Evolutionary conservation across 1,140 invertebrate genomes (phyloP).

Genomic region (Eufriesea mexicana): DNA sequence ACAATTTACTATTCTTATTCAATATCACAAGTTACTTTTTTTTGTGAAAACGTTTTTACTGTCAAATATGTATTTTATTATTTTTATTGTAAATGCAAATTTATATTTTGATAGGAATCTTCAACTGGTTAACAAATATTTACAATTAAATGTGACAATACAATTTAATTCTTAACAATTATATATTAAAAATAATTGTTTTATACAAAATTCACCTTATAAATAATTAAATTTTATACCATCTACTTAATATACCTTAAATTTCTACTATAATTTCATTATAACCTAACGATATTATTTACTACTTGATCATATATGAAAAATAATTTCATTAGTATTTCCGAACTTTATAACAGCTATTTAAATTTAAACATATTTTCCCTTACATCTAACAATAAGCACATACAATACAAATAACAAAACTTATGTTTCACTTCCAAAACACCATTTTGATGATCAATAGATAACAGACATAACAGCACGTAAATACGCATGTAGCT

Average conservation of each 20-base stretch:
- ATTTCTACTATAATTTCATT: background rate
- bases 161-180: background rate
- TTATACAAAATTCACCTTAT: background rate
- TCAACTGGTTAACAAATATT: background rate
- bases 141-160: background rate
- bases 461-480: background rate
- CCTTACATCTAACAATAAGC: background rate
- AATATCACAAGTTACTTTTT: no score
- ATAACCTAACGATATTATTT: constrained; percentile 12
- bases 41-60: background rate
- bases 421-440: background rate
- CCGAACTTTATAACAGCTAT: background rate
- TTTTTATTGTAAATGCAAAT: background rate
- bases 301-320: background rate
- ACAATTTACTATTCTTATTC: background rate
- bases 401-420: background rate
- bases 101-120: background rate
- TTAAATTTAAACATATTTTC: background rate
- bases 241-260: constrained; percentile 1
- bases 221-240: no score
- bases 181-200: background rate
- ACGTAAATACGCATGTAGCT: background rate
- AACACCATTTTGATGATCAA: background rate
- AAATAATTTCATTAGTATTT: background rate
- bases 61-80: background rate